phyloP scores from a whole-genome alignment of 1,140 invertebrate genomes.

The Eueides isabella region DNA sequence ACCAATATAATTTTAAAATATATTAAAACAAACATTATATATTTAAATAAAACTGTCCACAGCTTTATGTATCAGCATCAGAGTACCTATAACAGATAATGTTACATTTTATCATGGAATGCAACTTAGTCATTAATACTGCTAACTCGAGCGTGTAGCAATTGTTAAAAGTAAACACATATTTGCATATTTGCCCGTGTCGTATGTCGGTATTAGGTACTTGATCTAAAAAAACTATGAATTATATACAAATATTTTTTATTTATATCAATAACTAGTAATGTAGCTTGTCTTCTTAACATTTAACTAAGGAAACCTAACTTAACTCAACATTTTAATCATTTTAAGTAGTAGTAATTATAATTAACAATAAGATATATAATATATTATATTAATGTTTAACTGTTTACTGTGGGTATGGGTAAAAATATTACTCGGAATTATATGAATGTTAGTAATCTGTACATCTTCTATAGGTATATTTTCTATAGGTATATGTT shows the following conservation, averaged over 20 bases:
- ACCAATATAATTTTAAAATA: too few species aligned
- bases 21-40: too few species aligned
- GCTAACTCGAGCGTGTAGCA: not conserved
- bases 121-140: constrained; percentile 11
- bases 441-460: too few species aligned
- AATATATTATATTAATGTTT: too few species aligned
- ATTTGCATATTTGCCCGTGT: not conserved
- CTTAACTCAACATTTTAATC: too few species aligned
- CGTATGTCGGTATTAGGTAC: not conserved
- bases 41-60: not conserved
- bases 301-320: too few species aligned
- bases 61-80: not conserved
- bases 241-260: not conserved
- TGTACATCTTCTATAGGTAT: too few species aligned
- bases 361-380: too few species aligned
- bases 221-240: not conserved
- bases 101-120: not conserved
- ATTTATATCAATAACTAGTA: not conserved
- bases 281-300: not conserved
- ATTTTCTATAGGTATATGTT: too few species aligned
- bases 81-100: not conserved
- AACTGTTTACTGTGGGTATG: too few species aligned
- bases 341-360: too few species aligned
- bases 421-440: too few species aligned
- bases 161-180: constrained; percentile 13